phyloP scores from a whole-genome alignment of 2,113 vertebrate species.

The Coryphaenoides rupestris region DNA sequence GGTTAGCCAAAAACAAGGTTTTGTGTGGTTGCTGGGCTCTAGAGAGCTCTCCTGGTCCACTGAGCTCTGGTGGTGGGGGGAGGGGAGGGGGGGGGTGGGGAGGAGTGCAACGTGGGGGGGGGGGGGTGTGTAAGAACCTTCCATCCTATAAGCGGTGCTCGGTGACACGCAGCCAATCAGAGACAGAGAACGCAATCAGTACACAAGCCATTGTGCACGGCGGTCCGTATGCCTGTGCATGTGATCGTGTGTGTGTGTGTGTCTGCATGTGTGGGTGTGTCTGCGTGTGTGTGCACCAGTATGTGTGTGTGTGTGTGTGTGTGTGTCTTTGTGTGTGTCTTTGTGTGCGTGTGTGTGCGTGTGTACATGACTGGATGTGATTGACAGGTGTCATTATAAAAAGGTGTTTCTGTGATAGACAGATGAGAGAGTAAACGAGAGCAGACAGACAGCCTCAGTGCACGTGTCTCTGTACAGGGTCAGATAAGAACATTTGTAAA shows the following conservation, averaged over 20 bases:
- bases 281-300: no score
- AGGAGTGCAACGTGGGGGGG: no score
- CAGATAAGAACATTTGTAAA: not conserved
- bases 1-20: conserved; percentile 62
- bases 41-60: conserved; percentile 41
- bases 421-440: conserved; percentile 1
- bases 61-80: conserved; percentile 45
- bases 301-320: no score
- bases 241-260: no score
- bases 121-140: conserved; percentile 33
- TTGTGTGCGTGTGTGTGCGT: no score
- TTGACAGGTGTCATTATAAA: not conserved
- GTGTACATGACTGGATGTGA: no score
- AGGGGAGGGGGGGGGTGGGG: no score
- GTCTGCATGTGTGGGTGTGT: no score
- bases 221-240: no score
- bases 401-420: conserved; percentile 1
- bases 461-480: not conserved
- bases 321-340: no score
- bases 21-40: conserved; percentile 50
- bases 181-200: no score
- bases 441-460: not conserved
- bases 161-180: not conserved
- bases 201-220: no score
- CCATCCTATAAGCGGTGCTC: conserved; percentile 20